A percentile compares a stretch with the other conserved stretches of the same genome.
These are phyloP conservation scores for Xylophagus ater DNA, from an alignment of 2,888 invertebrate genomes.

Conservation along the genomic window DNA sequence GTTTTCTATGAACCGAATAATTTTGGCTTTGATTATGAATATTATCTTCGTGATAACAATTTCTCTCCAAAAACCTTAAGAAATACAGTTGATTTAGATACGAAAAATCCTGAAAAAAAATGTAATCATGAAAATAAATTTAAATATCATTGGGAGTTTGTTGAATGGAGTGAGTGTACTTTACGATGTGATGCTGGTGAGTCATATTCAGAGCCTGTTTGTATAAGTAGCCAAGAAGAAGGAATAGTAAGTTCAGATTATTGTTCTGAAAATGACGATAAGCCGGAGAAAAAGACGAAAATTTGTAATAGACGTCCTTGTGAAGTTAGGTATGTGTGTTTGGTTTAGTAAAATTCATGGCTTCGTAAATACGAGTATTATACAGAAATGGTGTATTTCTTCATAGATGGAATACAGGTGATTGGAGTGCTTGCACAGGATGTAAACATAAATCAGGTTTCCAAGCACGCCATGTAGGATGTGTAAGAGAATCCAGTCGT, in stretches of 20 bases:
- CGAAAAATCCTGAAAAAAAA: neutral
- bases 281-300: slow-evolving; percentile 36
- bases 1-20: slow-evolving; percentile 14
- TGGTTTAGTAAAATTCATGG: too few species aligned
- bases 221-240: slow-evolving; percentile 49
- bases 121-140: too few species aligned
- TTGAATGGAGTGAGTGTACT: slow-evolving; percentile 52
- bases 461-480: slow-evolving; percentile 40
- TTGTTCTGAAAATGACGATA: slow-evolving; percentile 34
- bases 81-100: neutral
- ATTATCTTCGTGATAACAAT: slow-evolving; percentile 13
- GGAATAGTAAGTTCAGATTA: slow-evolving; percentile 48
- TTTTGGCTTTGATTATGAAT: slow-evolving; percentile 12
- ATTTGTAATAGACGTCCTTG: slow-evolving; percentile 43
- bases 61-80: neutral
- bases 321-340: slow-evolving; percentile 39
- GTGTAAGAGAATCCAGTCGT: slow-evolving; percentile 38
- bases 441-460: slow-evolving; percentile 41
- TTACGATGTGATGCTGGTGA: slow-evolving; percentile 52
- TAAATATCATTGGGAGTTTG: slow-evolving; percentile 48
- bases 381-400: neutral
- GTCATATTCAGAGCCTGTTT: slow-evolving; percentile 43
- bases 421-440: slow-evolving; percentile 52
- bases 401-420: slow-evolving; percentile 50
- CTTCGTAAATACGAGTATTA: too few species aligned